A percentile compares a stretch with the other conserved stretches of the same genome.
These are phyloP conservation scores for Steinernema hermaphroditum DNA, from an alignment of 2,888 invertebrate species.

Conservation along the genomic window DNA sequence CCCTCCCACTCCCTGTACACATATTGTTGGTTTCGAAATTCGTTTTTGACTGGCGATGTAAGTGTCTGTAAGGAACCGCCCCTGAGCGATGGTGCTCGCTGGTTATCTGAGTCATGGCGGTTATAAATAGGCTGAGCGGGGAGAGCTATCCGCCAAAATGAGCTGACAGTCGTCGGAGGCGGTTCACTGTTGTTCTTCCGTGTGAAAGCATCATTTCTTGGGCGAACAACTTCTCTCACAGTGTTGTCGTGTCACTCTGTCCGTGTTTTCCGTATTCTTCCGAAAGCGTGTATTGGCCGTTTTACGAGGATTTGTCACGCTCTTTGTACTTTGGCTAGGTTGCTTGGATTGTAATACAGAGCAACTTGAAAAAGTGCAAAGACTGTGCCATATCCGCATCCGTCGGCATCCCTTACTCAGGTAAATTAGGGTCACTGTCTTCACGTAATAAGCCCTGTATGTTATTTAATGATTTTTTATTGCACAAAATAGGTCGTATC, in stretches of 20 bases:
- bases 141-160: slow-evolving; percentile 30
- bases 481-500: too few relatives aligned
- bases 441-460: too few relatives aligned
- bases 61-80: slow-evolving; percentile 21
- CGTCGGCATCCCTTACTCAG: too few relatives aligned
- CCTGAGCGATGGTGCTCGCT: slow-evolving; percentile 18
- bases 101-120: slow-evolving; percentile 31
- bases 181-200: slow-evolving; percentile 11
- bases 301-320: neutral
- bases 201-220: neutral
- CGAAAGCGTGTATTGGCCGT: neutral
- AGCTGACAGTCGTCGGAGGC: slow-evolving; percentile 23
- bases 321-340: slow-evolving; percentile 31
- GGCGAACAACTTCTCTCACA: neutral
- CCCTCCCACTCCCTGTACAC: neutral
- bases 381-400: neutral
- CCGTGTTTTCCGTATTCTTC: neutral
- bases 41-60: slow-evolving; percentile 27
- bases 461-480: too few relatives aligned
- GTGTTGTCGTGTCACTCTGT: neutral
- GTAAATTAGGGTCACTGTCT: too few relatives aligned
- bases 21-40: slow-evolving; percentile 27
- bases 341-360: neutral
- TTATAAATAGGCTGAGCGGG: slow-evolving; percentile 28
- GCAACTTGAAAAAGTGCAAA: slow-evolving; percentile 28